Evolutionary conservation across 2,888 invertebrate species (phyloP), one percentile per base, ranked within the genome.

Genomic region (Ligdia adustata): DNA sequence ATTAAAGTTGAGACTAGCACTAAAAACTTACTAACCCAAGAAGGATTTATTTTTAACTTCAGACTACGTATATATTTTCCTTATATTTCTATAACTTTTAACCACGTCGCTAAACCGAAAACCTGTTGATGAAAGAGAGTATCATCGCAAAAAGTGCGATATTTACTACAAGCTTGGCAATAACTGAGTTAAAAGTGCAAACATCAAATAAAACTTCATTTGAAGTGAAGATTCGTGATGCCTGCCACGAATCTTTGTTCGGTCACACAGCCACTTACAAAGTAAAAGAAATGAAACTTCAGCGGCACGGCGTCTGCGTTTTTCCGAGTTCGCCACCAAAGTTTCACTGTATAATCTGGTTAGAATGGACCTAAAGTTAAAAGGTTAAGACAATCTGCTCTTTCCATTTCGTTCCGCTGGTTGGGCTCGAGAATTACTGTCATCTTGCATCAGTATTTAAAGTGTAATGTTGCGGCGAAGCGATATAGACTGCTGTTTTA

Each of bases 341-440:
- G 55, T 69, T 70, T 70, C 9, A 39, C 47, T 50, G 38, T 42
- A 59, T 53, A 49, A 58, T 60, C 56, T 57, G 53, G 57, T 60
- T 64, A 62, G 55, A 65, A 63, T 58, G 62, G 51, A 53, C 57
- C 53, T 62, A 51, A 63, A 64, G 63, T 65, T 64, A 62, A 66
- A 67, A 67, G 59, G 50, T 50, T 44, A 47, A 57, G 61, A 65
- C 64, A 62, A 61, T 59, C 61, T 52, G 54, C 51, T 52, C 47
- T 38, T 52, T 50, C 49, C 43, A 52, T 56, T 55, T 48, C 45
- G 49, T 56, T 61, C 54, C 48, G 57, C 51, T 59, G 61, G 61
- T 63, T 52, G 52, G 56, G 49, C 40, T 55, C 43, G 35, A 44
- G 49, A 57, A 65, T 65, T 42, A 57, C 40, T 47, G 56, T 52